Percentiles rank a stretch among this genome's conserved stretches.
Conservation (phyloP, 1,140 invertebrate species). For the Drosophila ercepeae region DNA sequence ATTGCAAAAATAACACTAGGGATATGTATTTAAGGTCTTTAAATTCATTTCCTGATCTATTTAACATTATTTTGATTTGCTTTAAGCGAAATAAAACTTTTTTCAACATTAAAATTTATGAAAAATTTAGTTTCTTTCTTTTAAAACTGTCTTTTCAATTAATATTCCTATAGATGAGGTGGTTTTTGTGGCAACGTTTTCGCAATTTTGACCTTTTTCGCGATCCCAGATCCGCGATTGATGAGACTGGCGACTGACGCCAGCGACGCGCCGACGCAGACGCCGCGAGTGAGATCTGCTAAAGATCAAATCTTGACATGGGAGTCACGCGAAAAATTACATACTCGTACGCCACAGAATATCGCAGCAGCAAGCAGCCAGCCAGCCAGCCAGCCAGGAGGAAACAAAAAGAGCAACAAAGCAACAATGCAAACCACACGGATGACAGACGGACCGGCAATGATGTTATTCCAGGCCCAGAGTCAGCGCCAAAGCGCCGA, state of each 20-base stretch:
- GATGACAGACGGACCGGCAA: conserved; percentile 39
- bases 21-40: no score
- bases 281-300: conserved; percentile 54
- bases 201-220: conserved; percentile 4
- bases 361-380: no score
- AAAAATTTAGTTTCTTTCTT: not conserved
- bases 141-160: not conserved
- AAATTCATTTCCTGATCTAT: no score
- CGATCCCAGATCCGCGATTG: conserved; percentile 16
- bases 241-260: conserved; percentile 22
- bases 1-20: no score
- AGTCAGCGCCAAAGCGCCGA: conserved; percentile 19
- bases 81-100: no score
- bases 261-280: conserved; percentile 5
- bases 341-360: conserved; percentile 27
- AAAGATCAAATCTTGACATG: conserved; percentile 64
- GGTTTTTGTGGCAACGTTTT: not conserved
- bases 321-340: conserved; percentile 70
- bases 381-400: no score
- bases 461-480: conserved; percentile 42
- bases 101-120: no score
- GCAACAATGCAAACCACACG: conserved; percentile 34
- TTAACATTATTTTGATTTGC: no score
- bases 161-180: not conserved
- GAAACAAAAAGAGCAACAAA: not conserved